Evolutionary conservation across 2,888 invertebrate species (phyloP), one percentile per base, ranked within the genome.

Genomic region (Salticus scenicus): DNA sequence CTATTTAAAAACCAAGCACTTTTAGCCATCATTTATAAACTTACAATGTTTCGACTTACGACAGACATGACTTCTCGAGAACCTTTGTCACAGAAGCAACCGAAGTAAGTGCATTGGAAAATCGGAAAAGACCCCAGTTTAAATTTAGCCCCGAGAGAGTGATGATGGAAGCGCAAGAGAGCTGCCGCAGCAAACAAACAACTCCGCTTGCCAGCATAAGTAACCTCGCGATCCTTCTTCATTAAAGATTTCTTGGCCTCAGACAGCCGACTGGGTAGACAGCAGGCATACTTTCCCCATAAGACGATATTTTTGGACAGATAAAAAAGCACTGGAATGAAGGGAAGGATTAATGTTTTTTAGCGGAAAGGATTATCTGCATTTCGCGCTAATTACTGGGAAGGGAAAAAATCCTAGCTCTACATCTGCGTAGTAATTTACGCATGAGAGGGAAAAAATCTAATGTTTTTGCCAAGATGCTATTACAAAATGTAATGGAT

Each of bases 121-220:
- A 57, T 24, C 24, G 57, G 17, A 57, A 57, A 5, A 57, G 24
- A 7, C 57, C 17, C 17, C 24, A 7, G 57, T 57, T 57, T 57
- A 57, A 24, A 57, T 57, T 7, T 57, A 57, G 57, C 57, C 24
- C 17, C 57, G 1, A 20, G 42, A 57, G 24, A 57, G 57, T 57
- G 57, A 57, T 57, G 57, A 24, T 24, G 24, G 24, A 24, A 24
- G 24, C 20, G 24, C 24, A 47, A 17, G 17, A 17, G 17, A 17
- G 4, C 4, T 17, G 20, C 24, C 1, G 57, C 20, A 57, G 57
- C 57, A 57, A 57, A 57, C 24, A 57, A 57, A 57, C 57, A 57
- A 57, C 57, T 57, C 57, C 57, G 20, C 24, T 57, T 57, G 57
- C 57, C 57, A 57, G 57, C 57, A 57, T 57, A 57, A 20, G 57